phyloP scores from a whole-genome alignment of 2,797 vertebrate genomes.

The Rousettus madagascariensis region DNA sequence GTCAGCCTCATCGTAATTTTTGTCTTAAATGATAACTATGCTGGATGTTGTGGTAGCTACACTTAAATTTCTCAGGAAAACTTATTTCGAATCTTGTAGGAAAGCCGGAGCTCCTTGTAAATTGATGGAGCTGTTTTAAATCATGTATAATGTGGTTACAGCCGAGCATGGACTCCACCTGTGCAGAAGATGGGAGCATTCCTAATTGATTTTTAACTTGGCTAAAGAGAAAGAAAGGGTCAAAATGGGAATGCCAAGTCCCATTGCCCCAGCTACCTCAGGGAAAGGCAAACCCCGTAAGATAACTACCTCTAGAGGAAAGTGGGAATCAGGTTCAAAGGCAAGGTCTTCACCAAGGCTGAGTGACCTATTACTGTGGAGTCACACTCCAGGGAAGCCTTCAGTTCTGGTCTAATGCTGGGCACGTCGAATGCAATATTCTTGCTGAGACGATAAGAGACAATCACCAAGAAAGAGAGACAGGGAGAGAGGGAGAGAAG shows the following conservation, averaged over 20 bases:
- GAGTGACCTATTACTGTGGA: neutral
- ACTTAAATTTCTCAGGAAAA: constrained; percentile 70
- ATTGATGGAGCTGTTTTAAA: constrained; percentile 76
- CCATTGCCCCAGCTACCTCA: neutral
- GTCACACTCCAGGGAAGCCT: constrained; percentile 30
- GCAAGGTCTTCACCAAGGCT: neutral
- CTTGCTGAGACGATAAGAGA: neutral
- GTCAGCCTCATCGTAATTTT: constrained; percentile 65
- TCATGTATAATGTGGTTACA: constrained; percentile 78
- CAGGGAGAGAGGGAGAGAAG: neutral
- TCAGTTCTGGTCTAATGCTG: neutral
- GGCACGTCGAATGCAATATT: neutral
- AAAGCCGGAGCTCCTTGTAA: constrained; percentile 71
- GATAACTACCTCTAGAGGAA: neutral
- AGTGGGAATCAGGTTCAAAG: neutral
- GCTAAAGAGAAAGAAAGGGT: constrained; percentile 39
- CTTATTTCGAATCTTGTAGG: constrained; percentile 62
- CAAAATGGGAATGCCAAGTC: constrained; percentile 32
- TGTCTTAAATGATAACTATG: constrained; percentile 58
- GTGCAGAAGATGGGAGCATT: constrained; percentile 44
- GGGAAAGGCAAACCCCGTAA: neutral
- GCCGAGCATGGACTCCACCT: constrained; percentile 67
- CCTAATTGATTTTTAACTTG: constrained; percentile 70
- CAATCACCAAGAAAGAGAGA: neutral
- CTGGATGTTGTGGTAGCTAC: constrained; percentile 33